These are phyloP conservation scores for Channallabes apus DNA, from an alignment of 2,797 vertebrate genomes.

Conservation along the genomic window DNA sequence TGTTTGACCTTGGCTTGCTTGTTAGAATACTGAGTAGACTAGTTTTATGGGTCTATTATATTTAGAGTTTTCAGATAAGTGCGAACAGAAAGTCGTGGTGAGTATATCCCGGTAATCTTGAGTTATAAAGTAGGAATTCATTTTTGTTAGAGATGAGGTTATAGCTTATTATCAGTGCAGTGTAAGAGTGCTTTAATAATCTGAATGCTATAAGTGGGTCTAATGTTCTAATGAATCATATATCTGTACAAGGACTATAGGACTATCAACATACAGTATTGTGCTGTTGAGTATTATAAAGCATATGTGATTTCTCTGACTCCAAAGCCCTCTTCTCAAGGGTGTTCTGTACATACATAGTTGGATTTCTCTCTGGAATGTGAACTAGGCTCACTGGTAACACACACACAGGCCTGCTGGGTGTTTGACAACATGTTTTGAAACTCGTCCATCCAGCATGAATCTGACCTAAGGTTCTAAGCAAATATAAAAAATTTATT, in stretches of 20 bases:
- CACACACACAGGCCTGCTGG: conserved; percentile 37
- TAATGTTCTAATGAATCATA: background rate
- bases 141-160: background rate
- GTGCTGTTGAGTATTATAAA: background rate
- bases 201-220: background rate
- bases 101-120: background rate
- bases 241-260: background rate
- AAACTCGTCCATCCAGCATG: conserved; percentile 57
- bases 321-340: conserved; percentile 25
- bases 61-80: background rate
- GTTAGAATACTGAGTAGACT: background rate
- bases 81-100: background rate
- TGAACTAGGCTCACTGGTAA: conserved; percentile 57
- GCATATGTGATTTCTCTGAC: conserved; percentile 19
- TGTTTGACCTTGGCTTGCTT: background rate
- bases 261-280: background rate
- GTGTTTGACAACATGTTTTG: conserved; percentile 61
- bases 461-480: background rate
- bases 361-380: conserved; percentile 68
- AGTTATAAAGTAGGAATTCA: background rate
- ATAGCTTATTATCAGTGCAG: background rate
- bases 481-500: too few species aligned
- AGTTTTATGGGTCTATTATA: too few species aligned
- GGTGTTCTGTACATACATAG: conserved; percentile 51
- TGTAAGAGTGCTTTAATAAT: background rate